Evolutionary conservation across 1,140 invertebrate genomes (phyloP).

Genomic region (Pseudomyrmex dendroicus): DNA sequence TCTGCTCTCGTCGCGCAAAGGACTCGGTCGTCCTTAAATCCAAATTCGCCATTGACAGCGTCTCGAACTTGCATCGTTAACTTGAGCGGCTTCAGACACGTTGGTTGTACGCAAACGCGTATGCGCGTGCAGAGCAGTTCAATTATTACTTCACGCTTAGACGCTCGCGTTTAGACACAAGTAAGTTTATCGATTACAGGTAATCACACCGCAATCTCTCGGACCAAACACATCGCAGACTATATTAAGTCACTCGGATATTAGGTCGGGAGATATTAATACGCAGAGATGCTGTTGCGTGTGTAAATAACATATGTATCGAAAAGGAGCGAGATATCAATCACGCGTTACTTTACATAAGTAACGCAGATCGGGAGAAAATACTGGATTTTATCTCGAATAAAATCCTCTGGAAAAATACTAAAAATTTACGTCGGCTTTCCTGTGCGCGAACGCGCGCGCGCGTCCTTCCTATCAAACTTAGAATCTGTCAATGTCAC

Average conservation of each 20-base stretch:
- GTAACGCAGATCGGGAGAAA: background rate
- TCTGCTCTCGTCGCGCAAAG: constrained; percentile 40
- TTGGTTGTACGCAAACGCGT: constrained; percentile 47
- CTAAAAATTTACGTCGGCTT: constrained; percentile 45
- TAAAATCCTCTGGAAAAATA: constrained; percentile 20
- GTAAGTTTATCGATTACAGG: constrained; percentile 8
- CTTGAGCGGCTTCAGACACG: constrained; percentile 59
- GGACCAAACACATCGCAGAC: background rate
- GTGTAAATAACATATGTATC: no score
- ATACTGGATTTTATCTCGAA: constrained; percentile 41
- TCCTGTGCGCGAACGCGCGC: no score
- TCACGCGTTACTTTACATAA: background rate
- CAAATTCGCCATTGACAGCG: constrained; percentile 57
- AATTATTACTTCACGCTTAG: constrained; percentile 37
- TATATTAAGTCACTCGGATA: background rate
- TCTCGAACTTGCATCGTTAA: constrained; percentile 59
- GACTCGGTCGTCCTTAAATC: constrained; percentile 61
- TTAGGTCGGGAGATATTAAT: no score
- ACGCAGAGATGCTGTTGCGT: no score
- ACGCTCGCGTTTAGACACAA: constrained; percentile 3
- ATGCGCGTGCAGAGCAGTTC: background rate
- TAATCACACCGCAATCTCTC: constrained; percentile 25
- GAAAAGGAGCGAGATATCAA: no score
- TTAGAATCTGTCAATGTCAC: constrained; percentile 57
- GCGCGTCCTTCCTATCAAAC: constrained; percentile 56